Percentiles rank a stretch among this genome's conserved stretches.
Evolutionary conservation across 2,888 invertebrate genomes (phyloP).

Genomic region (Lumbricus terrestris): DNA sequence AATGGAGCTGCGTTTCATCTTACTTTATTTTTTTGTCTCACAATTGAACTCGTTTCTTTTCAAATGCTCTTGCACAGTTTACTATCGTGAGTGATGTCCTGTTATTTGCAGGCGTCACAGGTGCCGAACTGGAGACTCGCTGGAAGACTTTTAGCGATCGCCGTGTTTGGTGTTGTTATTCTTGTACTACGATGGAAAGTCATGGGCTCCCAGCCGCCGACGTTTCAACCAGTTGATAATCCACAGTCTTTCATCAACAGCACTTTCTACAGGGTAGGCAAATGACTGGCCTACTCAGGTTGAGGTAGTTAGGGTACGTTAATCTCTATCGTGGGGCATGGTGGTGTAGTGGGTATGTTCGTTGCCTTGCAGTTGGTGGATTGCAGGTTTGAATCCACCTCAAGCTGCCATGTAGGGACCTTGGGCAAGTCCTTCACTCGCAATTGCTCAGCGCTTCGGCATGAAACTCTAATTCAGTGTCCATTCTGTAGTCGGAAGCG

Average conservation of each 20-base stretch:
- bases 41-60: not conserved
- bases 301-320: not conserved
- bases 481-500: too few relatives aligned
- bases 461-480: too few relatives aligned
- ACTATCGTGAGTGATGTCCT: not conserved
- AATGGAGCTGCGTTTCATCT: too few relatives aligned
- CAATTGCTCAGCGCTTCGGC: too few relatives aligned
- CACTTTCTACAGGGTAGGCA: conserved; percentile 68
- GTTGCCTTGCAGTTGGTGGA: too few relatives aligned
- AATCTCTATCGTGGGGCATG: too few relatives aligned
- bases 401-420: too few relatives aligned
- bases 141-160: conserved; percentile 63
- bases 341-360: too few relatives aligned
- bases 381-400: too few relatives aligned
- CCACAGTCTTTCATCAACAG: conserved; percentile 79
- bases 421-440: too few relatives aligned
- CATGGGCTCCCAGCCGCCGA: conserved; percentile 74
- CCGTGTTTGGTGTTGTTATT: conserved; percentile 63
- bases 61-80: not conserved
- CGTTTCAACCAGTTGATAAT: conserved; percentile 84
- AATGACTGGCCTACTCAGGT: not conserved
- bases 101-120: not conserved
- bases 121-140: conserved; percentile 38
- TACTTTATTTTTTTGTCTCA: too few relatives aligned
- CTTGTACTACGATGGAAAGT: conserved; percentile 71